phyloP scores from a whole-genome alignment of 1,140 invertebrate genomes.

The Nixonia krombeini region DNA sequence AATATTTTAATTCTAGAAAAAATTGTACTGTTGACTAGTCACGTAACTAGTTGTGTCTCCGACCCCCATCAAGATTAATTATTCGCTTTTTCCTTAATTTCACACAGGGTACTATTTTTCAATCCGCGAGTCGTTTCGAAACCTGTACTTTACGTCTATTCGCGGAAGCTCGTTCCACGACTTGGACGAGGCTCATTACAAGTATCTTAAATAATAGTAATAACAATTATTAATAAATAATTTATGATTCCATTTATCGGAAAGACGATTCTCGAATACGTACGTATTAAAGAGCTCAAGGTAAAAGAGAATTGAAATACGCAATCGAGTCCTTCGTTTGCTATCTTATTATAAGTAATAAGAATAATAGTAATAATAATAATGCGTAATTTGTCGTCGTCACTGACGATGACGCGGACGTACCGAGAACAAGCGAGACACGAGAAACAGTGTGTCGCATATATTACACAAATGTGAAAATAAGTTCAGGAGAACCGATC shows the following conservation, averaged over 20 bases:
- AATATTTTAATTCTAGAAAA: no score
- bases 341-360: constrained; percentile 51
- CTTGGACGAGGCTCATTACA: no score
- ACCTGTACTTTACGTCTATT: no score
- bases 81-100: no score
- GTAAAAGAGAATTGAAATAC: constrained; percentile 43
- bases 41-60: no score
- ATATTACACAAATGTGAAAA: constrained; percentile 42
- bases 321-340: constrained; percentile 48
- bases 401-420: constrained; percentile 37
- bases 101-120: no score
- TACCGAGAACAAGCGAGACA: constrained; percentile 45
- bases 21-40: no score
- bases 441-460: constrained; percentile 35
- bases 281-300: constrained; percentile 46
- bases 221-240: constrained; percentile 16
- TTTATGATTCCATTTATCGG: constrained; percentile 34
- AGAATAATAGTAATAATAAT: constrained; percentile 50
- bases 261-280: constrained; percentile 40
- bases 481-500: constrained; percentile 46
- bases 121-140: no score
- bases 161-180: no score
- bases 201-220: constrained; percentile 2
- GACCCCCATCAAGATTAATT: no score
- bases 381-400: constrained; percentile 49